Base-by-base conservation (phyloP, 2,888 invertebrate genomes). In the Lithophane leautieri region DNA sequence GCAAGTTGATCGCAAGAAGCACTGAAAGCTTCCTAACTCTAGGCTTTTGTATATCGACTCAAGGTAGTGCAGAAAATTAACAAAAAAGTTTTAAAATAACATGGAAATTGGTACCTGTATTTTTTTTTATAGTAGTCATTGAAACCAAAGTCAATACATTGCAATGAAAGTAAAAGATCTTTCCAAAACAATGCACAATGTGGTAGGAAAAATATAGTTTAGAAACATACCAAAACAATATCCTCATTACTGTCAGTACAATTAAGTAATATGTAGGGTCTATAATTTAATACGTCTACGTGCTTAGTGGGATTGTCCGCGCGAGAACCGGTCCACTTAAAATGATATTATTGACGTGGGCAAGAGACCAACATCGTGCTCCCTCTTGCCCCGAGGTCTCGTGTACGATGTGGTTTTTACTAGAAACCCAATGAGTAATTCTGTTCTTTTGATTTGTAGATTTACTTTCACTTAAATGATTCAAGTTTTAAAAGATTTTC, bases 311-410 rank as follows among this genome's bases (percentile, higher is more conserved):
- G 89, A 90, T 88, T 89, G 92, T 89, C 90, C 90, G 89, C 88
- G 79, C 81, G 81, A 88, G 89, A 95, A 95, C 95, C 95, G 95
- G 95, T 95, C 89, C 93, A 93, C 93, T 94, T 94, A 93, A 92
- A 94, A 93, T 93, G 88, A 94, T 94, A 94, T 93, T 94, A 93
- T 94, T 94, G 92, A 93, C 90, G 93, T 91, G 92, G 90, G 90
- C 89, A 87, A 88, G 89, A 89, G 86, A 83, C 84, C 74, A 83
- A 85, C 78, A 81, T 79, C 72, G 83, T 77, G 83, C 76, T 74
- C 78, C 79, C 58, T 79, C 76, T 70, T 78, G 77, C n/a, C 76
- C 67, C 74, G 69, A 69, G 62, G 68, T 82, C 74, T 81, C 74
- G 79, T 72, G 77, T 62, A 83, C 82, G 77, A 82, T 85, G 85